phyloP scores from a whole-genome alignment of 1,140 invertebrate genomes.

The Colletes gigas region DNA sequence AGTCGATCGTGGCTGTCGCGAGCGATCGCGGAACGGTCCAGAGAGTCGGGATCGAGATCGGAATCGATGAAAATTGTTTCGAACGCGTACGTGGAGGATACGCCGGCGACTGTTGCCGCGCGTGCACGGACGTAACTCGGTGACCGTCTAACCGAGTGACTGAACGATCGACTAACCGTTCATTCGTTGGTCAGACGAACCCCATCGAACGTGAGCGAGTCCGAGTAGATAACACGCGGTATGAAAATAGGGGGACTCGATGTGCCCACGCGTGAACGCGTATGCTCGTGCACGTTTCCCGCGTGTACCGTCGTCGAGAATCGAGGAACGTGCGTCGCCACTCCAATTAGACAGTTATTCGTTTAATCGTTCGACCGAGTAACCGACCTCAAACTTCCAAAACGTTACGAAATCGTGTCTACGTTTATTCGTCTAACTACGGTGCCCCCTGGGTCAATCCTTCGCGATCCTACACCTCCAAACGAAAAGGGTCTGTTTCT shows the following conservation, averaged over 20 bases:
- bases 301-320: constrained; percentile 2
- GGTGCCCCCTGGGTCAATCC: too few species aligned
- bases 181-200: constrained; percentile 26
- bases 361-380: constrained; percentile 7
- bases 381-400: neutral
- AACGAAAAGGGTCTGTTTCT: too few species aligned
- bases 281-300: constrained; percentile 27
- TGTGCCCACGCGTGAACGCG: constrained; percentile 42
- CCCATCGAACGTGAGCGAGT: constrained; percentile 36
- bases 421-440: neutral
- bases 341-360: constrained; percentile 20
- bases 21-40: neutral
- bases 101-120: constrained; percentile 33
- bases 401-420: neutral
- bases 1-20: neutral
- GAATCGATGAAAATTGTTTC: neutral
- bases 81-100: constrained; percentile 1
- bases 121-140: constrained; percentile 62
- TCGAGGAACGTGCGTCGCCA: constrained; percentile 20
- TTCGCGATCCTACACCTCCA: too few species aligned
- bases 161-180: constrained; percentile 53
- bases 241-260: constrained; percentile 56
- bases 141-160: constrained; percentile 62
- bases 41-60: neutral
- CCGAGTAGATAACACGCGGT: constrained; percentile 51